Conservation (phyloP, 2,797 vertebrate species). For the Sebastiscus albofasciatus region DNA sequence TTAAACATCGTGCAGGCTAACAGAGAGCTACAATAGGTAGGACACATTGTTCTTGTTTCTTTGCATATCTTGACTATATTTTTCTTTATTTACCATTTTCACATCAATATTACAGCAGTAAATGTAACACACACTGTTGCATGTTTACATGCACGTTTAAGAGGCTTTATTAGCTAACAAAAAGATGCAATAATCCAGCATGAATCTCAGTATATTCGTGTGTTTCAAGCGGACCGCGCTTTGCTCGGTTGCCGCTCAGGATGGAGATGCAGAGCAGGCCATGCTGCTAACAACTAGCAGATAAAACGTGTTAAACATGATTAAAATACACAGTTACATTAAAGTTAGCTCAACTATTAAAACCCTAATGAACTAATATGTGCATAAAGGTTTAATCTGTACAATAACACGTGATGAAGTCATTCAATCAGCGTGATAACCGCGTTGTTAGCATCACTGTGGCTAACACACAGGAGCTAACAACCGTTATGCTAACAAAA, state of each 20-base stretch:
- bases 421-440: neutral
- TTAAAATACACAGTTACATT: fast-evolving
- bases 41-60: neutral
- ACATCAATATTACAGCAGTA: too few relatives aligned
- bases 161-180: neutral
- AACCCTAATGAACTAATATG: fast-evolving
- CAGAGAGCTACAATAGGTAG: too few relatives aligned
- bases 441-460: constrained; percentile 34
- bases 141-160: neutral
- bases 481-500: neutral
- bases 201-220: neutral
- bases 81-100: neutral
- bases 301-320: neutral
- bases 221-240: constrained; percentile 73
- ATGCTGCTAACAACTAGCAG: neutral
- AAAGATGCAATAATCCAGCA: neutral
- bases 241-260: constrained; percentile 44
- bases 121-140: neutral
- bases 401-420: fast-evolving
- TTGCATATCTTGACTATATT: too few relatives aligned
- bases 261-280: neutral
- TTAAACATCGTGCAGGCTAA: too few relatives aligned
- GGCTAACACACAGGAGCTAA: constrained; percentile 27
- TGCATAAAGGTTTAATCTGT: fast-evolving
- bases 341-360: fast-evolving